phyloP scores from a whole-genome alignment of 2,797 vertebrate genomes.

The Gymnoscopelus braueri region DNA sequence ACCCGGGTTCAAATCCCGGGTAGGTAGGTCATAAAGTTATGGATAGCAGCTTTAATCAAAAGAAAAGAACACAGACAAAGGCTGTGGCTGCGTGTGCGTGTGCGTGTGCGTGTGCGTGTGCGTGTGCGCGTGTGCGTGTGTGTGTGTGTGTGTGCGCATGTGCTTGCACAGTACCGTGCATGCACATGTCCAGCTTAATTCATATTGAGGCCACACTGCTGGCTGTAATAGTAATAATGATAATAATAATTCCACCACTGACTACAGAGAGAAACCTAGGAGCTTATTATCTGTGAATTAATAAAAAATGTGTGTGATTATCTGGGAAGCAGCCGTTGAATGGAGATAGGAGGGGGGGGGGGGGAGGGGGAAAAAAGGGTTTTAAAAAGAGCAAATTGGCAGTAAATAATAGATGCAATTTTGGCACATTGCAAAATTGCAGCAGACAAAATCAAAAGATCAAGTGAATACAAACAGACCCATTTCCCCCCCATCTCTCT shows the following conservation, averaged over 20 bases:
- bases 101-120: constrained; percentile 26
- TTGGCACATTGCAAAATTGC: constrained; percentile 82
- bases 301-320: constrained; percentile 71
- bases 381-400: constrained; percentile 83
- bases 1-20: too few relatives aligned
- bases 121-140: constrained; percentile 32
- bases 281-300: constrained; percentile 72
- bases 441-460: constrained; percentile 81
- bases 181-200: constrained; percentile 44
- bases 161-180: background rate
- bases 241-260: constrained; percentile 25
- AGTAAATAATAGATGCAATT: constrained; percentile 85
- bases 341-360: constrained; percentile 33
- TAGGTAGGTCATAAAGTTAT: too few relatives aligned
- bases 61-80: constrained; percentile 24
- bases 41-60: constrained; percentile 25
- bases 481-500: constrained; percentile 44
- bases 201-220: constrained; percentile 49
- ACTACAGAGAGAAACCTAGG: constrained; percentile 63
- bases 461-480: constrained; percentile 78
- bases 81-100: constrained; percentile 8
- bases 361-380: constrained; percentile 39
- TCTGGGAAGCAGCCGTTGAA: constrained; percentile 55
- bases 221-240: constrained; percentile 59
- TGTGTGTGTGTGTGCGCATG: constrained; percentile 33